Conservation (phyloP, 1,140 invertebrate species). For the Mactra quadrangularis region DNA sequence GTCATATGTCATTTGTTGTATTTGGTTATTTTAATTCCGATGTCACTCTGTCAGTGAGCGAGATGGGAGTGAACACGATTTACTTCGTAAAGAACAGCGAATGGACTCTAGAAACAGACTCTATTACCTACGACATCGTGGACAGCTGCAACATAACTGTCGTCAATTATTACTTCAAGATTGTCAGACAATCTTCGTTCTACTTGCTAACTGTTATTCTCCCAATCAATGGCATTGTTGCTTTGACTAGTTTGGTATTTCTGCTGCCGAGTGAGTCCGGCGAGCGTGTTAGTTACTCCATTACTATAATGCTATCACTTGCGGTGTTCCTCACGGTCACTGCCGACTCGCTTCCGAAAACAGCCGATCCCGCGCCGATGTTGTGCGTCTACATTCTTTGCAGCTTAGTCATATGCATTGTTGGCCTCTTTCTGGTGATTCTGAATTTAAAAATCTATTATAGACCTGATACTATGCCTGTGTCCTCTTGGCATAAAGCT, state of each 20-base stretch:
- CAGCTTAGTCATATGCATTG: neutral
- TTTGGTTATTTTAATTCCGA: neutral
- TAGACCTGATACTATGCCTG: neutral
- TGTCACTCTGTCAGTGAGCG: neutral
- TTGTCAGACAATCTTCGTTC: neutral
- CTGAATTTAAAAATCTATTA: neutral
- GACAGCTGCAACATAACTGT: neutral
- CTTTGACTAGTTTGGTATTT: conserved; percentile 4
- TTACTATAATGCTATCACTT: conserved; percentile 27
- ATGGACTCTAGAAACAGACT: conserved; percentile 8
- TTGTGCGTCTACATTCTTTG: conserved; percentile 11
- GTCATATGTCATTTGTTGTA: neutral
- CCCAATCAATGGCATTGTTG: conserved; percentile 22
- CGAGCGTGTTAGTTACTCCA: conserved; percentile 14
- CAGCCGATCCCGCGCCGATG: neutral
- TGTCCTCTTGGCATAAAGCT: neutral
- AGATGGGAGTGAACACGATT: neutral
- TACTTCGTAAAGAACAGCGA: conserved; percentile 7
- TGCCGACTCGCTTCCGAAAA: conserved; percentile 11
- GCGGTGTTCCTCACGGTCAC: conserved; percentile 25
- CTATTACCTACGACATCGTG: neutral
- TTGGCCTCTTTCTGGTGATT: neutral
- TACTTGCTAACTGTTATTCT: conserved; percentile 18
- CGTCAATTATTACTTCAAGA: neutral
- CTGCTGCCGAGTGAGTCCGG: conserved; percentile 25